Conservation (phyloP, 2,888 invertebrate species). For the Tinea trinotella region DNA sequence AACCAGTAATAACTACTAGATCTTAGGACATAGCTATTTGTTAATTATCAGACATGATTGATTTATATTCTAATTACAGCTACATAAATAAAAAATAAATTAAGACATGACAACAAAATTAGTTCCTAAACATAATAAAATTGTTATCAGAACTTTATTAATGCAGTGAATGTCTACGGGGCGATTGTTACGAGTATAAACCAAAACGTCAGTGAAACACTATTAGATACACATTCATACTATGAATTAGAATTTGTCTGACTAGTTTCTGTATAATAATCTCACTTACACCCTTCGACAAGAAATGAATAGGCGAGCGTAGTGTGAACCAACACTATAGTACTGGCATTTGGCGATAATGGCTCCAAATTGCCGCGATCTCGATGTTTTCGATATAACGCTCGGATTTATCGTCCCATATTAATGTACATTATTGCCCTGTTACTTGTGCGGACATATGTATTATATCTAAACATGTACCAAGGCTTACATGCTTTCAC, state of each 20-base stretch:
- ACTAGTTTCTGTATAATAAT: slow-evolving; percentile 3
- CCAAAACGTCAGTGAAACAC: background rate
- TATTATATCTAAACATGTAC: slow-evolving; percentile 1
- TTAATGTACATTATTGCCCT: slow-evolving; percentile 4
- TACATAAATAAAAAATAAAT: background rate
- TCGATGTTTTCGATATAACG: slow-evolving; percentile 15
- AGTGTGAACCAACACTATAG: slow-evolving; percentile 7
- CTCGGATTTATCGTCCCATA: slow-evolving; percentile 9
- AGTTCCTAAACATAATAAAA: background rate
- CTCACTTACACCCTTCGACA: slow-evolving; percentile 11
- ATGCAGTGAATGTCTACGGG: background rate
- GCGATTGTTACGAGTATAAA: background rate
- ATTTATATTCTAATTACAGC: background rate
- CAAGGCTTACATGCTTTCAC: background rate
- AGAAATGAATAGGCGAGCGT: background rate
- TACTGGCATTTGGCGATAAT: slow-evolving; percentile 17
- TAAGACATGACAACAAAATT: background rate
- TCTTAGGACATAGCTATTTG: background rate
- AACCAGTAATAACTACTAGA: background rate
- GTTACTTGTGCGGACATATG: background rate
- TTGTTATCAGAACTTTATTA: no score
- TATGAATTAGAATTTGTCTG: slow-evolving; percentile 7
- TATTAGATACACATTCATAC: slow-evolving; percentile 9
- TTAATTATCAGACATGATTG: background rate
- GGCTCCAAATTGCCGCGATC: slow-evolving; percentile 17